Percentiles rank a stretch among this genome's conserved stretches.
These are phyloP conservation scores for Acleris holmiana DNA, from an alignment of 2,888 invertebrate genomes.

Conservation along the genomic window DNA sequence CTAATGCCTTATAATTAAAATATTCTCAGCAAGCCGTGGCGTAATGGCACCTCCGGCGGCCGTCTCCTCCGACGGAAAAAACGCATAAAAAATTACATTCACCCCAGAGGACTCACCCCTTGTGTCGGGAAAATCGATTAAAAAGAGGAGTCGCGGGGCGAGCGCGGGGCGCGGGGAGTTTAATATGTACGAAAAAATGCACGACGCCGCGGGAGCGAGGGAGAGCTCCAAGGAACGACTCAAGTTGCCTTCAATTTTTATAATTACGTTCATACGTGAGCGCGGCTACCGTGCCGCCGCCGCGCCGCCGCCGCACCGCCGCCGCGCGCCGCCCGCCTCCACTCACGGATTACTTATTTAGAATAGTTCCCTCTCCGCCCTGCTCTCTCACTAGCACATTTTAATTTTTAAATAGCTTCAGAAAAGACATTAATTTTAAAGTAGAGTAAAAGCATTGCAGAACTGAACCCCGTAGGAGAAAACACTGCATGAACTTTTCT, in stretches of 20 bases:
- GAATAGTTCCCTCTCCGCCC: constrained; percentile 59
- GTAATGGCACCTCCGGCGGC: constrained; percentile 84
- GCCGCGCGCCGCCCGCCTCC: constrained; percentile 54
- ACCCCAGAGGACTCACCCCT: constrained; percentile 84
- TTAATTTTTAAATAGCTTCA: constrained; percentile 59
- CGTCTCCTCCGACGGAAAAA: constrained; percentile 78
- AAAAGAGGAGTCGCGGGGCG: constrained; percentile 82
- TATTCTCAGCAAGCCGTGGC: constrained; percentile 85
- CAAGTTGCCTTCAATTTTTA: constrained; percentile 83
- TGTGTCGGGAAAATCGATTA: constrained; percentile 85
- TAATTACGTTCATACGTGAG: constrained; percentile 87
- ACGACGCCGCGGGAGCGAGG: constrained; percentile 79
- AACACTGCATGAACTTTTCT: constrained; percentile 11
- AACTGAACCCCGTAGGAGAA: background rate
- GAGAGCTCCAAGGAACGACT: constrained; percentile 72
- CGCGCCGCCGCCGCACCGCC: constrained; percentile 68
- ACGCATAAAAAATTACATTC: constrained; percentile 86
- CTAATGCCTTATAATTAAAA: constrained; percentile 85
- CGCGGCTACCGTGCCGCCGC: constrained; percentile 64
- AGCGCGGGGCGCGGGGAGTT: constrained; percentile 70
- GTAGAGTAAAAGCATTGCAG: constrained; percentile 29
- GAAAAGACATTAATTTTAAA: constrained; percentile 37
- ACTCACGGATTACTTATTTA: constrained; percentile 69
- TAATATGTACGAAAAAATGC: constrained; percentile 85
- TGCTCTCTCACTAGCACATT: constrained; percentile 57